Percentiles rank a stretch among this genome's conserved stretches.
These are phyloP conservation scores for Phragmatobia fuliginosa DNA, from an alignment of 2,888 invertebrate genomes.

Conservation along the genomic window DNA sequence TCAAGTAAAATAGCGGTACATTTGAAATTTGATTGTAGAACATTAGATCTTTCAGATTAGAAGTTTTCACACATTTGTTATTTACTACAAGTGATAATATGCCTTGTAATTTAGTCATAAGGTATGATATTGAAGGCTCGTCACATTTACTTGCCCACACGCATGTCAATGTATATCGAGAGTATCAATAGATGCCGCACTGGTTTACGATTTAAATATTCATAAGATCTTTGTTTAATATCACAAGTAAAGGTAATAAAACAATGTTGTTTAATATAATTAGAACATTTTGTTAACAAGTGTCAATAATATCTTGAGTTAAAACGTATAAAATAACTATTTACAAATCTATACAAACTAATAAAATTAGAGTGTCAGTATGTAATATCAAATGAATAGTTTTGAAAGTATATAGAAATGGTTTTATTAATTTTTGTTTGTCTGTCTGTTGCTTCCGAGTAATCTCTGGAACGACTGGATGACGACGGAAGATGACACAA, in stretches of 20 bases:
- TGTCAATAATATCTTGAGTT: no score
- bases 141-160: conserved; percentile 63
- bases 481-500: no score
- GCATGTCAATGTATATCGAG: conserved; percentile 75
- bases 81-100: conserved; percentile 4
- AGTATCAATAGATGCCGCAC: conserved; percentile 63
- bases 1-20: rapidly evolving
- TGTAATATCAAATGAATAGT: no score
- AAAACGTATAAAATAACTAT: no score
- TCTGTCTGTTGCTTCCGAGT: no score
- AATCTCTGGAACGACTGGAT: no score
- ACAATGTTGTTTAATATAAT: not conserved
- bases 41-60: conserved; percentile 28
- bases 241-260: not conserved
- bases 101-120: conserved; percentile 18
- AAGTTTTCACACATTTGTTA: conserved; percentile 24
- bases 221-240: conserved; percentile 52
- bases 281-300: not conserved
- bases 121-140: conserved; percentile 19
- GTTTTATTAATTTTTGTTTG: no score
- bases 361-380: no score
- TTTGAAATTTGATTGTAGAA: not conserved
- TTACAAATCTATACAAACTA: no score
- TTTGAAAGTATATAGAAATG: no score
- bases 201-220: conserved; percentile 62